Percentiles rank a stretch among this genome's conserved stretches.
Conservation (phyloP, 1,140 invertebrate genomes). For the Berghia stephanieae region DNA sequence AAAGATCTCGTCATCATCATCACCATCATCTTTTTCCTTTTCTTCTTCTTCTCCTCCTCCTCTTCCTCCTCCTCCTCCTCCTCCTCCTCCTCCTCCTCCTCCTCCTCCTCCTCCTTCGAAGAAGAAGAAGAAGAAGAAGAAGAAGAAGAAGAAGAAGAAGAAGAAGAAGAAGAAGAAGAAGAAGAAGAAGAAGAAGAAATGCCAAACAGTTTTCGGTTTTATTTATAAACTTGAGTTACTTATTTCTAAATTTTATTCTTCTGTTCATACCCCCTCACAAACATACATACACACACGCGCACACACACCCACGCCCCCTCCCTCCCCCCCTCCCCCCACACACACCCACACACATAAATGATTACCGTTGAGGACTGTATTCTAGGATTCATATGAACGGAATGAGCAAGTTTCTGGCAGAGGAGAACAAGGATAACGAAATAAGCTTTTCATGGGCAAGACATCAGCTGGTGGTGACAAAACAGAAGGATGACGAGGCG, state of each 20-base stretch:
- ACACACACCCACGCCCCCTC: too few species aligned
- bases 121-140: neutral
- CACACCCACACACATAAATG: too few species aligned
- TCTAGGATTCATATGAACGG: conserved; percentile 37
- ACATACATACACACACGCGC: neutral
- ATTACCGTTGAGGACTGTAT: neutral
- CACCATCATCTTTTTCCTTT: too few species aligned
- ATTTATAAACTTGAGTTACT: neutral
- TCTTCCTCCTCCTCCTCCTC: too few species aligned
- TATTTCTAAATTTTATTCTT: neutral
- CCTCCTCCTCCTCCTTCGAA: too few species aligned
- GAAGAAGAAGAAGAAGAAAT: neutral
- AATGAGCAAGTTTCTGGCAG: conserved; percentile 48
- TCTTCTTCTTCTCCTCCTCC: too few species aligned
- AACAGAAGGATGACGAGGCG: conserved; percentile 54
- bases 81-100: too few species aligned
- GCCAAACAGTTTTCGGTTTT: neutral
- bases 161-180: neutral
- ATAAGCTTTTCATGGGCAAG: conserved; percentile 49
- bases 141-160: neutral
- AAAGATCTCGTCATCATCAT: neutral
- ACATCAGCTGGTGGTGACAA: conserved; percentile 60
- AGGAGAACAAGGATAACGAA: conserved; percentile 48
- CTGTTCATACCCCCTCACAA: neutral
- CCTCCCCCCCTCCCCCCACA: too few species aligned